These are phyloP conservation scores for Eueremaeus valkanovi DNA, from an alignment of 2,888 invertebrate species.

Conservation along the genomic window DNA sequence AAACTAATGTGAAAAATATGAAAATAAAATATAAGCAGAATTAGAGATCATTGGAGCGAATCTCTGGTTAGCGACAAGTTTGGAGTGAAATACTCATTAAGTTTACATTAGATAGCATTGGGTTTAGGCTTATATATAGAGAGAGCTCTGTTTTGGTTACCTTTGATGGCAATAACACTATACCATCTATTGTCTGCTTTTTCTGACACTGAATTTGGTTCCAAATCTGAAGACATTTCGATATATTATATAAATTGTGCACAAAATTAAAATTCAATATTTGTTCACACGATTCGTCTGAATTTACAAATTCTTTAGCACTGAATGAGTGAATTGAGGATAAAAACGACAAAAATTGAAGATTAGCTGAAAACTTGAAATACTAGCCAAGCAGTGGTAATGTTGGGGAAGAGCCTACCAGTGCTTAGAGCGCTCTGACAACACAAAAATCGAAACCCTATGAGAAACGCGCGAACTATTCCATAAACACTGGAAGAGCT, in stretches of 20 bases:
- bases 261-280: neutral
- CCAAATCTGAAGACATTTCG: neutral
- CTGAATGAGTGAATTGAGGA: neutral
- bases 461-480: constrained; percentile 24
- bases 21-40: too few species aligned
- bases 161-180: constrained; percentile 19
- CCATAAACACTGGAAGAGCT: constrained; percentile 16
- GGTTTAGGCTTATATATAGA: neutral
- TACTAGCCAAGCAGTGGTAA: neutral
- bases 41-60: too few species aligned
- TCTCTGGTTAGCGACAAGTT: neutral
- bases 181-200: constrained; percentile 27
- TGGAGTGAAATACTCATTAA: neutral
- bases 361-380: neutral
- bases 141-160: neutral
- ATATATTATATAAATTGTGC: neutral
- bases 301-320: neutral
- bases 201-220: neutral
- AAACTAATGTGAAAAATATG: too few species aligned
- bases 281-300: too few species aligned
- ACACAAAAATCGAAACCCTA: constrained; percentile 6
- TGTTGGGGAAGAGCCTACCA: neutral
- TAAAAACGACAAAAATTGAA: neutral
- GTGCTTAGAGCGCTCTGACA: neutral
- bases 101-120: neutral